Percentiles rank a stretch among this genome's conserved stretches.
Evolutionary conservation across 2,797 vertebrate species (phyloP).

Genomic region (Eutrigla gurnardus): DNA sequence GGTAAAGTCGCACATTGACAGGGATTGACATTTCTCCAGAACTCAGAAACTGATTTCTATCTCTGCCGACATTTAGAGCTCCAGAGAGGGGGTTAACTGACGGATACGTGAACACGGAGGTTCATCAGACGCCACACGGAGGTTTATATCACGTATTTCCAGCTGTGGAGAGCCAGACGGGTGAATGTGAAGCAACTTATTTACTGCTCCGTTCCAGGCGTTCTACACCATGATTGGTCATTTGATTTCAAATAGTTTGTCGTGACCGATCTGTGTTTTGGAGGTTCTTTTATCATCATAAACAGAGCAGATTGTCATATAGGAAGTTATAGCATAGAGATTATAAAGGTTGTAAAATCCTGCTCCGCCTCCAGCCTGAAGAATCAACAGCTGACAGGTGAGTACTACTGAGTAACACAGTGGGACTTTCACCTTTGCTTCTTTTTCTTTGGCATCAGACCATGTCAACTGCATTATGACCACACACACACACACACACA

Average conservation of each 20-base stretch:
- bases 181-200: too few relatives aligned
- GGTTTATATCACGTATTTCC: not conserved
- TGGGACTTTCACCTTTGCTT: slow-evolving; percentile 30
- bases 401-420: not conserved
- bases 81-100: not conserved
- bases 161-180: too few relatives aligned
- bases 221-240: too few relatives aligned
- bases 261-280: too few relatives aligned
- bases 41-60: too few relatives aligned
- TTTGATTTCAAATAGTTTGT: too few relatives aligned
- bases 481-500: not conserved
- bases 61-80: not conserved
- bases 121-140: not conserved
- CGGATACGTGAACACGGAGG: not conserved
- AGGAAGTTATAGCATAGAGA: not conserved
- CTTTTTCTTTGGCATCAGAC: slow-evolving; percentile 25
- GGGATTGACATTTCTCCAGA: not conserved
- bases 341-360: not conserved
- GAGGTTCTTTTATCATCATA: not conserved
- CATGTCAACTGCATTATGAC: slow-evolving; percentile 1
- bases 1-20: too few relatives aligned
- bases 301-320: not conserved
- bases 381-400: slow-evolving; percentile 9
- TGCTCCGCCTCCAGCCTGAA: not conserved
- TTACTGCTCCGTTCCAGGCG: too few relatives aligned